Base-by-base conservation (phyloP, 2,888 invertebrate species). In the Villa cingulata region DNA sequence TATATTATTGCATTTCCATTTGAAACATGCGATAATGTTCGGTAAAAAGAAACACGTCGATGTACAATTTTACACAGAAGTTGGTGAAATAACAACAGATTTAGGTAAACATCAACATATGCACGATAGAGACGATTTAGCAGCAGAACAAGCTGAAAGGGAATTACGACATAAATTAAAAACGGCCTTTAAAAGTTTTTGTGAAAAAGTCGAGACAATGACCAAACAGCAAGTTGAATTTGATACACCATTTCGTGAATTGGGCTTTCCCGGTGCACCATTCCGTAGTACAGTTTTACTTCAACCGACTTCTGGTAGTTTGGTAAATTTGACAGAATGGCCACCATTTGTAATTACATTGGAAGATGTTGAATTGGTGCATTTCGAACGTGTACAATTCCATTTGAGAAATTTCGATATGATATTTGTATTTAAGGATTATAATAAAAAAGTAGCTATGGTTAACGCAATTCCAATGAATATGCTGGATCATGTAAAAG, bases 391-490 rank as follows among this genome's bases (percentile, higher is more conserved):
- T 68, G 97, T 99, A 15, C 92, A 94, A 68, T 97, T 98, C 69
- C 95, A 96, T 62, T 73, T 99, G 58, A 94, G 97, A 72, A 98
- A 97, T 72, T 99, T 99, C 68, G 98, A 99, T 68, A 97, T 98
- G 94, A 91, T 98, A 53, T 97, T 98, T 64, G 90, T 99, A 43
- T 98, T 97, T 68, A 99, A 98, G 70, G 97, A 98, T 70, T 99
- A 99, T 66, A 76, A 80, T 43, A 82, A 85, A 60, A 96, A 96
- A 70, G 85, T 89, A 1, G 83, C 91, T 1, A 95, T 94, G 90
- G 87, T 99, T 3, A 96, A 95, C 65, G 94, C 97, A n/a, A 91
- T 99, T 62, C 97, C 98, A 0, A 97, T 97, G 95, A 88, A 89
- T 66, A 86, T 95, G 84, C 75, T 99, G 67, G 98, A 99, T 72